These are phyloP conservation scores for Philonicus albiceps DNA, from an alignment of 2,888 invertebrate species.

Conservation along the genomic window DNA sequence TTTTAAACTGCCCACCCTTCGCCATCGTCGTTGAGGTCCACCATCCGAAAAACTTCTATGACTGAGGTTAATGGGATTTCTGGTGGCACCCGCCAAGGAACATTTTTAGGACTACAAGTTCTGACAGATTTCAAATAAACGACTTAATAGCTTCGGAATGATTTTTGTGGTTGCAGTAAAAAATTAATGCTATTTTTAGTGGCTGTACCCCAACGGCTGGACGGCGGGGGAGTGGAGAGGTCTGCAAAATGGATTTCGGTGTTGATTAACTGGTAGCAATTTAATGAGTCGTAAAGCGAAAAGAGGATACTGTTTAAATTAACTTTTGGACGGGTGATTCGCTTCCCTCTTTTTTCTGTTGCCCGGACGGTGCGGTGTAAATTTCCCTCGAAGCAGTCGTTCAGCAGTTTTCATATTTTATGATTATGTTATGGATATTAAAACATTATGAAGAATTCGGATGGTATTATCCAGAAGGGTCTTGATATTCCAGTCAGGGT, in stretches of 20 bases:
- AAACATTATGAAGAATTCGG: not conserved
- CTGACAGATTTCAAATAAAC: conserved; percentile 9
- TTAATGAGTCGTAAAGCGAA: not conserved
- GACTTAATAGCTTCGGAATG: not conserved
- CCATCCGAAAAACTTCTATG: conserved; percentile 9
- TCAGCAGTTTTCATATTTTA: not conserved
- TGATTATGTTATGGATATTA: not conserved
- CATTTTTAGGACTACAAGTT: not conserved
- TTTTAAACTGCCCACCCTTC: not conserved
- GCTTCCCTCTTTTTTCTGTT: not conserved
- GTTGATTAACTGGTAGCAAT: not conserved
- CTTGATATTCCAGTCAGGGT: not conserved
- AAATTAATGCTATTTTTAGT: not conserved
- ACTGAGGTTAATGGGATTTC: not conserved
- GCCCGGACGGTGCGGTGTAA: not conserved
- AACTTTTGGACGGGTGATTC: not conserved
- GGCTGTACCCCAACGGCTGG: not conserved
- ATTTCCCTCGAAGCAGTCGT: not conserved
- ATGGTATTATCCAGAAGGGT: not conserved
- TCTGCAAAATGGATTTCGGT: not conserved
- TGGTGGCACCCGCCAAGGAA: not conserved
- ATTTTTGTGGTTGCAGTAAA: not conserved
- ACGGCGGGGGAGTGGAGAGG: not conserved
- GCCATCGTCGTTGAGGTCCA: not conserved
- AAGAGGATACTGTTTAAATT: not conserved